A percentile compares a stretch with the other conserved stretches of the same genome.
Evolutionary conservation across 2,888 invertebrate genomes (phyloP).

Genomic region (Aleiodes testaceus): DNA sequence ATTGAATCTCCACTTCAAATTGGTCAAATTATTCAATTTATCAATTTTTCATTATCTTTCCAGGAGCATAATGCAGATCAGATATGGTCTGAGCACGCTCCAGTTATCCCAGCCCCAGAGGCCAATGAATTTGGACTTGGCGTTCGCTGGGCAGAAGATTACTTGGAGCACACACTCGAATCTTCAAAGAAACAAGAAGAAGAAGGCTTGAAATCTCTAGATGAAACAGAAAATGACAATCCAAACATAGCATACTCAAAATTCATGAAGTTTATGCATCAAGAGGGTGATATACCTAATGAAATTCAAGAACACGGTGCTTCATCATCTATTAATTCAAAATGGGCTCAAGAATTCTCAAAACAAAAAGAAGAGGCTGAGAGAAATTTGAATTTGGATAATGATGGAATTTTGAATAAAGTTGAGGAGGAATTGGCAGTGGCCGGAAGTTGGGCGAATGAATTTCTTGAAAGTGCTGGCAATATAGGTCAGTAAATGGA

Average conservation of each 20-base stretch:
- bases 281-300: conserved; percentile 78
- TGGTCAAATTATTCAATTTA: too few species aligned
- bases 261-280: conserved; percentile 90
- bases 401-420: conserved; percentile 52
- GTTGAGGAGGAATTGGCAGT: conserved; percentile 60
- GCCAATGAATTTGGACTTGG: conserved; percentile 73
- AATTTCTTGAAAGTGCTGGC: conserved; percentile 62
- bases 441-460: conserved; percentile 68
- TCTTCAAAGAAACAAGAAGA: conserved; percentile 66
- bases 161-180: conserved; percentile 71
- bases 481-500: conserved; percentile 55
- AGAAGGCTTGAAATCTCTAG: conserved; percentile 76
- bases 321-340: conserved; percentile 68
- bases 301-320: conserved; percentile 70
- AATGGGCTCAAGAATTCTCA: conserved; percentile 74
- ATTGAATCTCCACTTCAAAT: too few species aligned
- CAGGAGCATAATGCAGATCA: conserved; percentile 70
- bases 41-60: not conserved
- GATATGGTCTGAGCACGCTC: conserved; percentile 69
- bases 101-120: conserved; percentile 54
- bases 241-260: conserved; percentile 83
- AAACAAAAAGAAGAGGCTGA: conserved; percentile 69
- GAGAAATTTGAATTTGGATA: conserved; percentile 62
- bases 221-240: conserved; percentile 78
- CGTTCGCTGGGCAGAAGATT: conserved; percentile 80